phyloP scores from a whole-genome alignment of 1,140 invertebrate species.

The Bombus balteatus region DNA sequence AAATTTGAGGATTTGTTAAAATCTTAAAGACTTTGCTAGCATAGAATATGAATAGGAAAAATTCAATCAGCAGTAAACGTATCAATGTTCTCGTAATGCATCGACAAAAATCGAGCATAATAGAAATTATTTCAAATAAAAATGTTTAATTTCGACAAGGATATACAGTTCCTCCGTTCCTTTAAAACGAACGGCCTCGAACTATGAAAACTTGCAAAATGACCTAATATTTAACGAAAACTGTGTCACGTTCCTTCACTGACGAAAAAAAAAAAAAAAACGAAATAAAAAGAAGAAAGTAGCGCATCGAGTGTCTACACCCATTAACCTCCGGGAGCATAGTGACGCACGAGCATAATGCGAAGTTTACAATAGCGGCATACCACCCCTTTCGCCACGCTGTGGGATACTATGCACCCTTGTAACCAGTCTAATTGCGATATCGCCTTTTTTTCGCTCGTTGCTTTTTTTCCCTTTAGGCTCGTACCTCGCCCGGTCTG shows the following conservation, averaged over 20 bases:
- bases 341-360: conserved; percentile 47
- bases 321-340: conserved; percentile 16
- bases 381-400: conserved; percentile 63
- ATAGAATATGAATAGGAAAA: not conserved
- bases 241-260: not conserved
- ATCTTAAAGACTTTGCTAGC: too few relatives aligned
- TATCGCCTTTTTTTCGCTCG: conserved; percentile 74
- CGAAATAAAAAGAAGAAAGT: not conserved
- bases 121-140: not conserved
- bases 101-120: too few relatives aligned
- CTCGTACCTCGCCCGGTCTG: conserved; percentile 29
- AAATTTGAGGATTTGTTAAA: too few relatives aligned
- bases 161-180: too few relatives aligned
- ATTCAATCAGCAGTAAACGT: not conserved
- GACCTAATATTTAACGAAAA: not conserved
- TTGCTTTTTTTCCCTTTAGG: conserved; percentile 49
- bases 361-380: conserved; percentile 60
- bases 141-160: not conserved
- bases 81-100: too few relatives aligned
- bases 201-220: not conserved
- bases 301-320: not conserved
- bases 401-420: conserved; percentile 55
- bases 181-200: not conserved
- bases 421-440: conserved; percentile 75
- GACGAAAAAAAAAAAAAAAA: not conserved